Base-by-base conservation (phyloP, 1,140 invertebrate species). In the Dryas iulia region DNA sequence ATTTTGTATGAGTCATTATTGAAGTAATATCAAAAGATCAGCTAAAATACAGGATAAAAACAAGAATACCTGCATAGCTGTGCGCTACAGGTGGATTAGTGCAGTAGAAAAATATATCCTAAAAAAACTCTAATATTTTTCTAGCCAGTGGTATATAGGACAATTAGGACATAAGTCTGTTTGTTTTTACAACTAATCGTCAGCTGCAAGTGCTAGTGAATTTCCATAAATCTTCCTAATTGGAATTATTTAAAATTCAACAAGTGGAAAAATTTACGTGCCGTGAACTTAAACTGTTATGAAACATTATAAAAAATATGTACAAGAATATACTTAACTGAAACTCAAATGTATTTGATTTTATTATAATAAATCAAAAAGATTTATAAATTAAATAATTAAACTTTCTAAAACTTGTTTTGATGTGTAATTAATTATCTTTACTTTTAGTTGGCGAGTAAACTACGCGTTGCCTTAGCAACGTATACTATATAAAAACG, bases 171-270 rank as follows among this genome's bases (percentile, higher is more conserved):
- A n/a, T n/a, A n/a, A n/a, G n/a, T n/a, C n/a, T n/a, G n/a, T n/a
- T n/a, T n/a, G n/a, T n/a, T n/a, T n/a, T n/a, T n/a, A n/a, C n/a
- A n/a, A n/a, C n/a, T n/a, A n/a, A n/a, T n/a, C n/a, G n/a, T n/a
- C 39, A 18, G 14, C 14, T 47, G 14, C 39, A 21, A n/a, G n/a
- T n/a, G n/a, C n/a, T n/a, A n/a, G 14, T 47, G 39, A n/a, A 47
- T 47, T 47, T 18, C 18, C 39, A 47, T 47, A 47, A 47, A 47
- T 47, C 39, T 47, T 14, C 39, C 39, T 69, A 62, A 62, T 69
- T 62, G 66, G 59, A 62, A 69, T 62, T 68, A 57, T 62, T 68
- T 68, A 68, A 59, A 62, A 64, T 64, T 64, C 2, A 33, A 53
- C 30, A 33, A 67, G 59, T 77, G 69, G 66, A 47, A 18, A 21